phyloP scores from a whole-genome alignment of 2,797 vertebrate species.

The Anomalospiza imberbis region DNA sequence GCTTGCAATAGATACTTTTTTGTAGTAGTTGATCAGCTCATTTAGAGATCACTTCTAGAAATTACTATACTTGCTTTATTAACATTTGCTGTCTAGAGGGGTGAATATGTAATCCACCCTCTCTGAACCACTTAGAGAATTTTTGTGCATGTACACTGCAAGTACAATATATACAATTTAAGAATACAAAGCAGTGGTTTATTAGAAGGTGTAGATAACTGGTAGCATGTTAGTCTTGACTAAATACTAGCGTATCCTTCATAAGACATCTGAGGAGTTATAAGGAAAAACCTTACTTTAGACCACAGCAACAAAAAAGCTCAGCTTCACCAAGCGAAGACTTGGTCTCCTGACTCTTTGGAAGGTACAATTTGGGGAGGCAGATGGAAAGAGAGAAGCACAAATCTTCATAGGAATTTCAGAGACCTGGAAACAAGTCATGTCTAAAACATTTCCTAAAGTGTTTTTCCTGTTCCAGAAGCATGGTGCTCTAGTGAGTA shows the following conservation, averaged over 20 bases:
- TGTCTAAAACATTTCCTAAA: neutral
- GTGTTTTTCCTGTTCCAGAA: neutral
- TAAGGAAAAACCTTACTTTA: neutral
- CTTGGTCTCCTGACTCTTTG: neutral
- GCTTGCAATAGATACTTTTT: neutral
- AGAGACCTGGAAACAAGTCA: neutral
- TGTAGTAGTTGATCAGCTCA: neutral
- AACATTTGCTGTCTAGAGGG: neutral
- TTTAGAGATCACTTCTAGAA: neutral
- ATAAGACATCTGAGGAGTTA: neutral
- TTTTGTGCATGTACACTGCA: neutral
- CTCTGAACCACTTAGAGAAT: neutral
- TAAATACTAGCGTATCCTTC: neutral
- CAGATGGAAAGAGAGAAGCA: neutral
- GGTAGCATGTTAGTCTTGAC: neutral
- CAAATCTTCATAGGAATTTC: neutral
- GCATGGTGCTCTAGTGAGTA: neutral
- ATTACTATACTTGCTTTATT: neutral
- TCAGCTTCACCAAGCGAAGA: neutral
- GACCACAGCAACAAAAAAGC: neutral
- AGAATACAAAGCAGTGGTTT: neutral
- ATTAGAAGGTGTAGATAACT: neutral
- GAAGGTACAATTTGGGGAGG: neutral
- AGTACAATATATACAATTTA: neutral
- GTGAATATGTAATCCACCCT: neutral